Evolutionary conservation across 1,140 invertebrate species (phyloP), one percentile per base, ranked within the genome.

Genomic region (Drosophila sulfurigaster): DNA sequence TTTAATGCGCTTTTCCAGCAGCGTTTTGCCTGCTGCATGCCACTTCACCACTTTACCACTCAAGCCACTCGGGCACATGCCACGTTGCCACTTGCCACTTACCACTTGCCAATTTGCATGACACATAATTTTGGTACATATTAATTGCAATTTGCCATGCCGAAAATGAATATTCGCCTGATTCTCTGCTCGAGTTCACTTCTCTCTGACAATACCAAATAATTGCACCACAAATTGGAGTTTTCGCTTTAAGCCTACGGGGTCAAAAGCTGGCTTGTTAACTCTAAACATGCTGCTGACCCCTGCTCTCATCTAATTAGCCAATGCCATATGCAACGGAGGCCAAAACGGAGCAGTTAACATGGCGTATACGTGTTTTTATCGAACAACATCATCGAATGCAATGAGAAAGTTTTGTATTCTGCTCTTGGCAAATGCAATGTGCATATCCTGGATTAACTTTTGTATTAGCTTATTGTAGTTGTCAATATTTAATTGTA

Each of bases 121-220:
- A 25, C 64, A 38, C 64, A 68, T 62, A 46, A 69, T 74, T 74
- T 62, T 41, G 65, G n/a, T 56, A 62, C 57, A 69, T 74, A 74
- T 74, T 74, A 74, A 74, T 74, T 74, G 65, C 57, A 38, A 67
- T 73, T 67, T 52, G 28, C 16, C 65, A 60, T 62, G 65, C 65
- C 32, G 16, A 56, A 68, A 56, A 52, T 73, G 38, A 59, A 67
- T 54, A 51, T 16, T 25, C 32, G 48, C 3, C 13, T 28, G 8
- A 4, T 38, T 13, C 2, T 0, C 10, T 10, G 15, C 13, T 28
- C 51, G 7, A 35, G 13, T n/a, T 54, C 30, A 4, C 8, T 3
- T 28, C 13, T 51, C 56, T 49, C 46, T 38, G 46, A 51, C 46
- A 59, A 20, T 68, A 20, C 20, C 66, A 51, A 57, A 51, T 68